Conservation (phyloP, 2,888 invertebrate genomes). For the Noctua janthe region DNA sequence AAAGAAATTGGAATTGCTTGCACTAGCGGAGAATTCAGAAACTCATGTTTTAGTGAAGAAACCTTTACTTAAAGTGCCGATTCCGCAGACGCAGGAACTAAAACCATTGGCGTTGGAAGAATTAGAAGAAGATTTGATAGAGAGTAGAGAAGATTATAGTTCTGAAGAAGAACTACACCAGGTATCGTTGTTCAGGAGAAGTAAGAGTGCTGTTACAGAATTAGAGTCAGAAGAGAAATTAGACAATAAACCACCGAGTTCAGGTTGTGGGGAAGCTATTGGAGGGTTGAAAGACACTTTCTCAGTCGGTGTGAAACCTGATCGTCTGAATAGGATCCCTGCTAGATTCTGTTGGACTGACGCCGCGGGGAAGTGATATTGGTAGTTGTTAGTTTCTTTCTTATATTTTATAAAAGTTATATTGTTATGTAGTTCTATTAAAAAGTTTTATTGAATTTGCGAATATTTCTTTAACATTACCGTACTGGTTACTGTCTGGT, state of each 20-base stretch:
- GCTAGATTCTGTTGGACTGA: slow-evolving; percentile 87
- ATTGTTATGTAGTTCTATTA: slow-evolving; percentile 54
- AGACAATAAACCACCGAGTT: slow-evolving; percentile 55
- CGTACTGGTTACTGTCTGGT: slow-evolving; percentile 40
- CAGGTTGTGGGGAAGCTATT: slow-evolving; percentile 75
- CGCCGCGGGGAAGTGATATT: slow-evolving; percentile 68
- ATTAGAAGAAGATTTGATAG: slow-evolving; percentile 76
- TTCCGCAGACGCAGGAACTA: slow-evolving; percentile 35
- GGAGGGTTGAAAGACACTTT: slow-evolving; percentile 50
- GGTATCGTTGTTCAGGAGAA: slow-evolving; percentile 67
- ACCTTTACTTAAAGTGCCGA: slow-evolving; percentile 18
- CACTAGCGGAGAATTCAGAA: slow-evolving; percentile 21
- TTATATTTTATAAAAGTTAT: slow-evolving; percentile 43
- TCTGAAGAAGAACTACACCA: slow-evolving; percentile 78
- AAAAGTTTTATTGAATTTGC: slow-evolving; percentile 51
- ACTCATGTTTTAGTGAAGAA: slow-evolving; percentile 5
- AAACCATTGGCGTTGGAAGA: slow-evolving; percentile 80
- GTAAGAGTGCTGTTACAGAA: slow-evolving; percentile 62
- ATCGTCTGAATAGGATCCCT: slow-evolving; percentile 78
- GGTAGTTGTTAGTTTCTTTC: slow-evolving; percentile 38
- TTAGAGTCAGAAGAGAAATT: slow-evolving; percentile 53
- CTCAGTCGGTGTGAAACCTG: slow-evolving; percentile 72
- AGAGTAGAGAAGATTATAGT: slow-evolving; percentile 71
- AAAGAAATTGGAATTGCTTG: slow-evolving; percentile 59
- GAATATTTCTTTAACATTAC: slow-evolving; percentile 24